phyloP scores from a whole-genome alignment of 1,140 invertebrate genomes.

The Drosophila gunungcola region DNA sequence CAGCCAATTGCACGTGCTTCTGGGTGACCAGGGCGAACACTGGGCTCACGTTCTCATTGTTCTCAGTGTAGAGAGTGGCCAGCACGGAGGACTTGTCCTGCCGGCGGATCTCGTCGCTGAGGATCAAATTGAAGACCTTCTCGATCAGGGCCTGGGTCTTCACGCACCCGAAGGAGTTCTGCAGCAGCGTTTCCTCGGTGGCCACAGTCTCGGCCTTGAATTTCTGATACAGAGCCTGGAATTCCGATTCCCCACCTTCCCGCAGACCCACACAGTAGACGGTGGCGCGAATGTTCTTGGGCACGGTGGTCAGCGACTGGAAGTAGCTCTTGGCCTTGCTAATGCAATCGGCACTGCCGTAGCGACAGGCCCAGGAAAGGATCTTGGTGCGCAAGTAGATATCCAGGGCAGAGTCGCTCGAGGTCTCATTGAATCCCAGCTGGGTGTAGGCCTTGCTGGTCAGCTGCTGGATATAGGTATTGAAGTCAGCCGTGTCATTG shows the following conservation, averaged over 20 bases:
- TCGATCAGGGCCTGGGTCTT: constrained; percentile 82
- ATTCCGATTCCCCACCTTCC: constrained; percentile 85
- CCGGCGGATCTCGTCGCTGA: constrained; percentile 80
- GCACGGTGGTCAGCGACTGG: constrained; percentile 68
- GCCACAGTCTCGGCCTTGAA: constrained; percentile 85
- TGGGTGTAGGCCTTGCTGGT: constrained; percentile 63
- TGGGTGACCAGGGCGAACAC: constrained; percentile 85
- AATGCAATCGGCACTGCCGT: constrained; percentile 85
- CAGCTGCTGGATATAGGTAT: constrained; percentile 59
- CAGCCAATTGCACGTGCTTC: constrained; percentile 74
- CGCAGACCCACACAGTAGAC: constrained; percentile 87
- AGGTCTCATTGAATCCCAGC: constrained; percentile 65
- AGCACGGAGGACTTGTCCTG: constrained; percentile 84
- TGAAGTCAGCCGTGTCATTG: constrained; percentile 59
- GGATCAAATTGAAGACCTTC: constrained; percentile 67
- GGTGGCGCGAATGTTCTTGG: constrained; percentile 86
- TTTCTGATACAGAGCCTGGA: constrained; percentile 85
- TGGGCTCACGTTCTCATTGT: constrained; percentile 84
- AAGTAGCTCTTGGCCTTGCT: constrained; percentile 70
- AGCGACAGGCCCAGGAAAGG: constrained; percentile 86
- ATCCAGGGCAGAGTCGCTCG: constrained; percentile 63
- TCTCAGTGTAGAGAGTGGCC: constrained; percentile 81
- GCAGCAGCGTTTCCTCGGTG: constrained; percentile 86
- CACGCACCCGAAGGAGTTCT: constrained; percentile 87
- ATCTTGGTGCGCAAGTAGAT: constrained; percentile 84